Base-by-base conservation (phyloP, 1,140 invertebrate genomes). In the Zaprionus camerounensis region DNA sequence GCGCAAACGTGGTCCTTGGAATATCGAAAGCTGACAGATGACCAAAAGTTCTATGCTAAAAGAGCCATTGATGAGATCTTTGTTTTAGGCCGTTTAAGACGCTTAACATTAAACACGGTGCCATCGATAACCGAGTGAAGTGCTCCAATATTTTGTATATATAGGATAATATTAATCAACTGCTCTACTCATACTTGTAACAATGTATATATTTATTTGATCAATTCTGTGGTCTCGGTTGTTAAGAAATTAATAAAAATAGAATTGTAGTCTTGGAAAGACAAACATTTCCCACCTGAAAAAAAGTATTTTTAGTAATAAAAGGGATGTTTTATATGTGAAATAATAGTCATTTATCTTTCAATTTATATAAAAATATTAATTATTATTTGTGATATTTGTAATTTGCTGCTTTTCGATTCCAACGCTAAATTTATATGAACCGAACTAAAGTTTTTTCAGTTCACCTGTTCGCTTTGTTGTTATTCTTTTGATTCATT, bases 51-150 rank as follows among this genome's bases (percentile, higher is more conserved):
- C 53, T 88, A 72, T 56, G 83, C 83, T 41, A 88, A 88, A 66
- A 64, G 78, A 31, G 84, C 84, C 6, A 88, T 88, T 55, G 78
- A 87, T 74, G 83, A 87, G 44, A 87, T 88, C n/a, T 80, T 87
- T 58, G 83, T 88, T 5, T 34, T 88, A 9, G 84, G 83, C 2
- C 75, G 83, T 5, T 62, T 87, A n/a, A 56, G 84, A 26, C 83
- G 83, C 12, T 55, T 87, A 24, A 87, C 77, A 12, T 38, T 87
- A 7, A 87, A 81, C 12, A 87, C 83, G 28, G 84, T 88, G 13
- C 70, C 83, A 41, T 56, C 80, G 9, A 67, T 66, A 15, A 76
- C 61, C 12, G 68, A 76, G 36, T 76, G 20, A 71, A 63, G 20
- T 31, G 41, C 51, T 51, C 24, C 51, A 62, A 34, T 56, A 62